Percentiles rank a stretch among this genome's conserved stretches.
These are phyloP conservation scores for Agrypnia vestita DNA, from an alignment of 1,140 invertebrate genomes.

Conservation along the genomic window DNA sequence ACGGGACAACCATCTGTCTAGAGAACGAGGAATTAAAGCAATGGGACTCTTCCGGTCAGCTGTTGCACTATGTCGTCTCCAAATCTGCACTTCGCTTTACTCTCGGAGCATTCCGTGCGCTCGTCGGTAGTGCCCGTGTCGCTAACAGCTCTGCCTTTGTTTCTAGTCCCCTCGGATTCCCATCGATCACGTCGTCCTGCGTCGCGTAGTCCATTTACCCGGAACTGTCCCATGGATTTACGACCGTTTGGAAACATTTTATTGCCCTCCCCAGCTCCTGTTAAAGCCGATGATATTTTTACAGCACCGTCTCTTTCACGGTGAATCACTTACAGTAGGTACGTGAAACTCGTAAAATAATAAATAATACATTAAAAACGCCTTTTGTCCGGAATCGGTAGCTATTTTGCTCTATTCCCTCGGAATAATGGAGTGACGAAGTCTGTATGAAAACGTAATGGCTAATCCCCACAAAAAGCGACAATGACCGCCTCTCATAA, in stretches of 20 bases:
- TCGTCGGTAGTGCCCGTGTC: neutral
- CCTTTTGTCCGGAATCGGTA: constrained; percentile 52
- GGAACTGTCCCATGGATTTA: constrained; percentile 55
- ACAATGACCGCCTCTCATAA: constrained; percentile 38
- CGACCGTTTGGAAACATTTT: constrained; percentile 45
- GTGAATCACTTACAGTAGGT: constrained; percentile 27
- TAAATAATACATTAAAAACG: constrained; percentile 59
- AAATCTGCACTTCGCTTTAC: constrained; percentile 22
- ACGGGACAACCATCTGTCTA: constrained; percentile 47
- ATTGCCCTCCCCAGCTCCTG: constrained; percentile 36
- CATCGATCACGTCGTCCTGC: constrained; percentile 46
- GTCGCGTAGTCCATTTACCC: constrained; percentile 36
- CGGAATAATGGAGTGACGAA: constrained; percentile 52
- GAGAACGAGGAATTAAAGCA: constrained; percentile 37
- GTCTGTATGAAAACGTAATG: constrained; percentile 43
- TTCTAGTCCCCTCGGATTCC: constrained; percentile 4
- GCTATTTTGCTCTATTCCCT: constrained; percentile 40
- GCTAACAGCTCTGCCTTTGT: constrained; percentile 30
- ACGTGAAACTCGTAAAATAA: constrained; percentile 55
- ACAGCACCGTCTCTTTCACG: constrained; percentile 40
- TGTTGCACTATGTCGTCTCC: constrained; percentile 5
- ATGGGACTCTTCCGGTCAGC: constrained; percentile 46
- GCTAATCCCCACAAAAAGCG: constrained; percentile 39
- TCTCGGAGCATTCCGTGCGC: neutral
- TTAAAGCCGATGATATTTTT: constrained; percentile 36